These are phyloP conservation scores for Serilophus lunatus DNA, from an alignment of 2,113 vertebrate species.

Conservation along the genomic window DNA sequence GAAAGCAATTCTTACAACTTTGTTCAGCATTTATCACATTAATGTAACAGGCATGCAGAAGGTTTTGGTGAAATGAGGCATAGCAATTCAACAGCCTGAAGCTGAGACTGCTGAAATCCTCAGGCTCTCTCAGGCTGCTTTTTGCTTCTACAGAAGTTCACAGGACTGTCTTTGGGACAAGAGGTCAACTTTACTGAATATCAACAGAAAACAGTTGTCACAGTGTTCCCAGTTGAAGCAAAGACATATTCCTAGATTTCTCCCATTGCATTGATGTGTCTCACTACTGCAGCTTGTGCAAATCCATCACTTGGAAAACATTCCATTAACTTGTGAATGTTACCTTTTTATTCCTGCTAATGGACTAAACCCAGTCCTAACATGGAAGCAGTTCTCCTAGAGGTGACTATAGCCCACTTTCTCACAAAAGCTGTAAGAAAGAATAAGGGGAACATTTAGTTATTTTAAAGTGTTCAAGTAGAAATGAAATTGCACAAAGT, in stretches of 20 bases:
- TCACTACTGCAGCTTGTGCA: neutral
- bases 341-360: neutral
- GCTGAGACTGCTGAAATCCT: neutral
- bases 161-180: neutral
- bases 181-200: neutral
- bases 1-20: neutral
- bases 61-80: neutral
- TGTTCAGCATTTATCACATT: neutral
- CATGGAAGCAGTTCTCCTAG: neutral
- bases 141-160: neutral
- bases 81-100: neutral
- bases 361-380: neutral
- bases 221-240: neutral
- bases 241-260: neutral
- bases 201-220: neutral
- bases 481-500: neutral
- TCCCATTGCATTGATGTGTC: neutral
- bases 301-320: neutral
- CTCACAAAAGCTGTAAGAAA: neutral
- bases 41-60: neutral
- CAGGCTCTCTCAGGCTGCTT: neutral
- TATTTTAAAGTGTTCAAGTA: neutral
- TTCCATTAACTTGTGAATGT: neutral
- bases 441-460: accelerated
- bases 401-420: neutral